Evolutionary conservation across 1,140 invertebrate genomes (phyloP).

Genomic region (Drosophila setifemur): DNA sequence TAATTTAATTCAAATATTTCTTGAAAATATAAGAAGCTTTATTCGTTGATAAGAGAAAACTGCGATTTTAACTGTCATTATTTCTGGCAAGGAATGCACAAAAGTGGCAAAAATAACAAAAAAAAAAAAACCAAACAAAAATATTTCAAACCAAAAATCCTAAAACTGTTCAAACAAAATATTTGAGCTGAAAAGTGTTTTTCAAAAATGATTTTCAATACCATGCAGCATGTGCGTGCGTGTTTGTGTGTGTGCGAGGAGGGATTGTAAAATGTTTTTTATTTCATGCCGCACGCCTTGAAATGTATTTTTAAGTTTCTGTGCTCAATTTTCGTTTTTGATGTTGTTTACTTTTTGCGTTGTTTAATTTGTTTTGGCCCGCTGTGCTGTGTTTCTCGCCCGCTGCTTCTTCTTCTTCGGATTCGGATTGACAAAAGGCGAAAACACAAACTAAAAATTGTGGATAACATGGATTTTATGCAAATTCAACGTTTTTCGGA

Average conservation of each 20-base stretch:
- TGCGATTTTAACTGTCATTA: too few species aligned
- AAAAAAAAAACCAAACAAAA: conserved; percentile 10
- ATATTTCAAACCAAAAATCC: conserved; percentile 2
- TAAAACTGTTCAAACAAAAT: conserved; percentile 16
- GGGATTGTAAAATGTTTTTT: conserved; percentile 57
- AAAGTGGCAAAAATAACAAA: not conserved
- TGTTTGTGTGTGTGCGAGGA: conserved; percentile 16
- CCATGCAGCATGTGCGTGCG: not conserved
- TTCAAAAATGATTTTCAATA: conserved; percentile 31
- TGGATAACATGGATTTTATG: conserved; percentile 51
- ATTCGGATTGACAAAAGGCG: conserved; percentile 48
- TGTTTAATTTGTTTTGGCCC: conserved; percentile 63
- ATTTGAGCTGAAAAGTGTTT: conserved; percentile 35
- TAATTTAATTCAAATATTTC: not conserved
- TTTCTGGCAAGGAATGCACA: too few species aligned
- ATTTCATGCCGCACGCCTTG: conserved; percentile 67
- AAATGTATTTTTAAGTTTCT: conserved; percentile 79
- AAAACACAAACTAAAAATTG: conserved; percentile 49
- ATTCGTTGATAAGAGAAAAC: too few species aligned
- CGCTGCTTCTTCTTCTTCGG: conserved; percentile 23
- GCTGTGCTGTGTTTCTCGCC: not conserved
- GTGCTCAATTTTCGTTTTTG: conserved; percentile 64
- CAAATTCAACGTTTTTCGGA: conserved; percentile 34
- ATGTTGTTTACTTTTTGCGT: conserved; percentile 78
- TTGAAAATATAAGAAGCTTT: not conserved